These are phyloP conservation scores for Neuroscelio doddi DNA, from an alignment of 2,888 invertebrate species.

Conservation along the genomic window DNA sequence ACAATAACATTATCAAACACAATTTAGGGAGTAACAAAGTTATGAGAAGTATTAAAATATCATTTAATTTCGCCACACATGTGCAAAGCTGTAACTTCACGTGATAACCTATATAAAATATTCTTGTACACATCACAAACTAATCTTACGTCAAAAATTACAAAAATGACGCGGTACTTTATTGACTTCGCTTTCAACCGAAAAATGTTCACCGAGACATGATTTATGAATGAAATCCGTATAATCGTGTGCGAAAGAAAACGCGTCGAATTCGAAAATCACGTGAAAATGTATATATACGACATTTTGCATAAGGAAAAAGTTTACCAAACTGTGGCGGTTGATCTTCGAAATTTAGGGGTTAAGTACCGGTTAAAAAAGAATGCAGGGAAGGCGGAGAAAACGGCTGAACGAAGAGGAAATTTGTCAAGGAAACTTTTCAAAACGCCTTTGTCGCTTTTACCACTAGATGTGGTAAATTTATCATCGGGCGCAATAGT, in stretches of 20 bases:
- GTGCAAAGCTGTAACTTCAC: not conserved
- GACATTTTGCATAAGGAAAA: slow-evolving; percentile 75
- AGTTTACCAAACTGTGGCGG: slow-evolving; percentile 75
- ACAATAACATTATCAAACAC: not conserved
- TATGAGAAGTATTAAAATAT: not conserved
- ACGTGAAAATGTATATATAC: slow-evolving; percentile 74
- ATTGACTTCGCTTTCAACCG: not conserved
- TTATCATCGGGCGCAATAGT: slow-evolving; percentile 81
- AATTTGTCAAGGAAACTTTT: slow-evolving; percentile 71
- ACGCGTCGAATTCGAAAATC: not conserved
- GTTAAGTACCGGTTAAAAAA: slow-evolving; percentile 83
- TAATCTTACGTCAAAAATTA: not conserved
- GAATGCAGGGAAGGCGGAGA: slow-evolving; percentile 72
- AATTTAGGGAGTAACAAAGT: not conserved
- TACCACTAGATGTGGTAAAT: slow-evolving; percentile 75
- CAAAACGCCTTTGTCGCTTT: slow-evolving; percentile 73
- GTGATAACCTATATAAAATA: not conserved
- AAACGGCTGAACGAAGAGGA: slow-evolving; percentile 52
- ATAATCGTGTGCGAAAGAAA: not conserved
- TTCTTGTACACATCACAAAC: not conserved
- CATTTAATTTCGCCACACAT: not conserved
- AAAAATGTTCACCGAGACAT: not conserved
- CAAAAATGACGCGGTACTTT: not conserved
- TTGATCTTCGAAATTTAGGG: slow-evolving; percentile 80
- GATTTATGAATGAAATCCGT: slow-evolving; percentile 6